Percentiles rank a stretch among this genome's conserved stretches.
These are phyloP conservation scores for Drosophila elegans DNA, from an alignment of 1,140 invertebrate species.

Conservation along the genomic window DNA sequence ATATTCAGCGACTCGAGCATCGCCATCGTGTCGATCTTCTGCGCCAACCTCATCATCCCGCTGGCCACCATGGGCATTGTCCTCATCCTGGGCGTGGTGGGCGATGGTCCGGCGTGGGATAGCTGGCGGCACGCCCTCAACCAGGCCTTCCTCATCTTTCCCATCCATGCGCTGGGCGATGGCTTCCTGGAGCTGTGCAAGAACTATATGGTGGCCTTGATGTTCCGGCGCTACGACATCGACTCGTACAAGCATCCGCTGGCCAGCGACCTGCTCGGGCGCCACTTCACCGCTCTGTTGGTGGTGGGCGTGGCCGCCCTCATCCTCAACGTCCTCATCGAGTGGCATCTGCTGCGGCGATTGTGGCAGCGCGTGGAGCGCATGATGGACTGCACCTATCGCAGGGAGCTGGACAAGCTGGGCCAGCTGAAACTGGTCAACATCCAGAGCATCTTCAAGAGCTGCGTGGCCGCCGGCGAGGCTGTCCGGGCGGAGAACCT, in stretches of 20 bases:
- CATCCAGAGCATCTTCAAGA: slow-evolving; percentile 72
- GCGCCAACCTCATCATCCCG: slow-evolving; percentile 87
- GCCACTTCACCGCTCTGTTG: slow-evolving; percentile 86
- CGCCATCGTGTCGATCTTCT: slow-evolving; percentile 89
- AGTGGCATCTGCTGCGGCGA: slow-evolving; percentile 83
- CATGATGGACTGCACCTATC: slow-evolving; percentile 47
- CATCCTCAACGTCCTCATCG: slow-evolving; percentile 87
- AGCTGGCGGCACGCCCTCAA: slow-evolving; percentile 87
- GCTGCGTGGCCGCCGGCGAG: slow-evolving; percentile 53
- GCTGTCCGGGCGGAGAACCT: slow-evolving; percentile 75
- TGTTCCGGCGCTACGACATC: slow-evolving; percentile 88
- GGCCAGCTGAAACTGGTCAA: slow-evolving; percentile 64
- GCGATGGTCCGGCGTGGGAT: slow-evolving; percentile 86
- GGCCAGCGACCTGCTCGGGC: slow-evolving; percentile 86
- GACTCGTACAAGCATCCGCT: slow-evolving; percentile 88
- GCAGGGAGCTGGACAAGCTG: slow-evolving; percentile 53
- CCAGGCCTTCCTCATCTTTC: slow-evolving; percentile 87
- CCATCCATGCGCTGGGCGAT: slow-evolving; percentile 88
- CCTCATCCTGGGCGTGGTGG: slow-evolving; percentile 88
- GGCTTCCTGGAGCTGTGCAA: slow-evolving; percentile 88
- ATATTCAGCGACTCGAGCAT: slow-evolving; percentile 87
- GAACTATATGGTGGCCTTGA: slow-evolving; percentile 87
- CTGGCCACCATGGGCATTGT: slow-evolving; percentile 87
- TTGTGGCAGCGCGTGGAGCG: slow-evolving; percentile 43
- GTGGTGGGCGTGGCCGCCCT: slow-evolving; percentile 86